phyloP scores from a whole-genome alignment of 2,888 invertebrate species.

The Dryobota labecula region DNA sequence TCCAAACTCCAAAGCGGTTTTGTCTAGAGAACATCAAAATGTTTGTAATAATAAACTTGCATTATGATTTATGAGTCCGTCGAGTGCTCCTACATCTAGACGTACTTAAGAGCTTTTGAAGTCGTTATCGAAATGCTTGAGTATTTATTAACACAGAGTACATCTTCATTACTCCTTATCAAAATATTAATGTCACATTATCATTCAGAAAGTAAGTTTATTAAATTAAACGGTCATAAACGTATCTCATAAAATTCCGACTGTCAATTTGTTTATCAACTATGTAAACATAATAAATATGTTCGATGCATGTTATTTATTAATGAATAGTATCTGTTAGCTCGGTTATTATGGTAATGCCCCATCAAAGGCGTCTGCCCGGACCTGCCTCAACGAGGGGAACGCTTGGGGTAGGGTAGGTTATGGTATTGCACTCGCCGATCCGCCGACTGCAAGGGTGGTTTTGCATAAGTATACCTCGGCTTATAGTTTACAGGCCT shows the following conservation, averaged over 20 bases:
- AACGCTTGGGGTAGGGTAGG: conserved; percentile 88
- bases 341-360: conserved; percentile 85
- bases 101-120: conserved; percentile 54
- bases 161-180: conserved; percentile 52
- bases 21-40: conserved; percentile 36
- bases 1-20: conserved; percentile 18
- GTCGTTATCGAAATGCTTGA: conserved; percentile 44
- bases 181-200: conserved; percentile 47
- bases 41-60: conserved; percentile 54
- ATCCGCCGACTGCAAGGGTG: conserved; percentile 85
- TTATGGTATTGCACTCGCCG: conserved; percentile 87
- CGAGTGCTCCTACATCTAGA: conserved; percentile 44
- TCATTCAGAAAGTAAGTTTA: conserved; percentile 45
- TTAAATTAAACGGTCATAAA: conserved; percentile 57
- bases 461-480: conserved; percentile 85
- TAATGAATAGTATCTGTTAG: conserved; percentile 70
- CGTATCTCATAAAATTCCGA: conserved; percentile 55
- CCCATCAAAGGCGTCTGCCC: conserved; percentile 84
- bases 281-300: conserved; percentile 60
- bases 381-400: conserved; percentile 86
- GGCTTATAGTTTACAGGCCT: conserved; percentile 78
- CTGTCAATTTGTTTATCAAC: conserved; percentile 63
- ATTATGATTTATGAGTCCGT: conserved; percentile 52
- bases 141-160: conserved; percentile 47
- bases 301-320: conserved; percentile 66